These are phyloP conservation scores for Lumbricus terrestris DNA, from an alignment of 2,888 invertebrate species.

Conservation along the genomic window DNA sequence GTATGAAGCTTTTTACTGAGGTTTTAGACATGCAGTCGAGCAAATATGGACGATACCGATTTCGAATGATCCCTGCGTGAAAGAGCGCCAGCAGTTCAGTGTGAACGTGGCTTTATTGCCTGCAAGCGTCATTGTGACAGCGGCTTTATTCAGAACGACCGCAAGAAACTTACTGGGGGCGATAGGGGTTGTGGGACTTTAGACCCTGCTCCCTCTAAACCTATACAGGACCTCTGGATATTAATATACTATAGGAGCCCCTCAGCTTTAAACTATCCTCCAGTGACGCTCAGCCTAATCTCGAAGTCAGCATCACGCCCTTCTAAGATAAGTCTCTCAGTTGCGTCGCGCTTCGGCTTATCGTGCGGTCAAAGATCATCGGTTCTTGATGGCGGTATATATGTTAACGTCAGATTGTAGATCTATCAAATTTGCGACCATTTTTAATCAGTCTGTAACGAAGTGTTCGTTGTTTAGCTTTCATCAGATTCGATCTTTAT, in stretches of 20 bases:
- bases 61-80: neutral
- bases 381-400: neutral
- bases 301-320: neutral
- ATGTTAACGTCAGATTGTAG: neutral
- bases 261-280: neutral
- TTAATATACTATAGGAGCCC: too few relatives aligned
- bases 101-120: neutral
- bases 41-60: neutral
- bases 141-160: neutral
- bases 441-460: too few relatives aligned
- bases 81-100: neutral
- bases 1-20: too few relatives aligned
- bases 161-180: neutral
- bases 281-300: neutral
- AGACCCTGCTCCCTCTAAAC: too few relatives aligned
- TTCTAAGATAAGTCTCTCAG: neutral
- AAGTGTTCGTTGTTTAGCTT: too few relatives aligned
- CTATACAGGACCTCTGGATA: too few relatives aligned
- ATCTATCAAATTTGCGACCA: too few relatives aligned
- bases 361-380: neutral
- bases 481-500: too few relatives aligned
- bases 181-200: too few relatives aligned
- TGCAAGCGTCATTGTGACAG: neutral
- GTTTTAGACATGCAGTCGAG: too few relatives aligned
- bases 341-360: neutral